phyloP scores from a whole-genome alignment of 2,888 invertebrate genomes.

The Galerucella pusilla region DNA sequence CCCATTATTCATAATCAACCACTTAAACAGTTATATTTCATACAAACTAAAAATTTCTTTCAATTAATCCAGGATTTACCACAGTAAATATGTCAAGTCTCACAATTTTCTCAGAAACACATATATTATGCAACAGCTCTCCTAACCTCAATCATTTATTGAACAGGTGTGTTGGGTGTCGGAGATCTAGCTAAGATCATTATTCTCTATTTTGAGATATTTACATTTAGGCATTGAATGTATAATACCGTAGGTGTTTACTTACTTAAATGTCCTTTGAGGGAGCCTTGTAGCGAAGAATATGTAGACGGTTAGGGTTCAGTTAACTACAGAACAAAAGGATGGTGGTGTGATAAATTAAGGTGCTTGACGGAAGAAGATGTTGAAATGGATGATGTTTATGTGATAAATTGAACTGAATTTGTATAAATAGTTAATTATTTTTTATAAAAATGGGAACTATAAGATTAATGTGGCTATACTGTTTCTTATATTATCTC shows the following conservation, averaged over 20 bases:
- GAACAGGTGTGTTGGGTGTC: conserved; percentile 1
- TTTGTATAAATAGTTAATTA: no score
- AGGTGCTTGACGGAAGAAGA: background rate
- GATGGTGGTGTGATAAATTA: conserved; percentile 12
- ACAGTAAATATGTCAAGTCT: background rate
- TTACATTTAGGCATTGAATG: conserved; percentile 36
- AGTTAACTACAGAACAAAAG: conserved; percentile 19
- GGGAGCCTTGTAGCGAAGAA: conserved; percentile 18
- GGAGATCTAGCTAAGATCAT: conserved; percentile 23
- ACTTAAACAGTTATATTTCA: no score
- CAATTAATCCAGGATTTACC: background rate
- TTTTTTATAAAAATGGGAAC: no score
- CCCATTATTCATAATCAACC: no score
- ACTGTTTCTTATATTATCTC: no score
- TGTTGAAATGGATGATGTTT: background rate
- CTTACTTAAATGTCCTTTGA: conserved; percentile 29
- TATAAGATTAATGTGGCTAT: no score
- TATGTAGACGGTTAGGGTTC: conserved; percentile 11
- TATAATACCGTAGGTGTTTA: conserved; percentile 33
- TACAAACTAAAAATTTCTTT: no score
- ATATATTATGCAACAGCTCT: conserved; percentile 30
- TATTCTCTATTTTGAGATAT: conserved; percentile 37
- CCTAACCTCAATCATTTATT: conserved; percentile 25
- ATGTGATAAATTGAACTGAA: background rate
- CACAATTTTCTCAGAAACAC: background rate